phyloP scores from a whole-genome alignment of 2,797 vertebrate genomes.

The Platalea minor region DNA sequence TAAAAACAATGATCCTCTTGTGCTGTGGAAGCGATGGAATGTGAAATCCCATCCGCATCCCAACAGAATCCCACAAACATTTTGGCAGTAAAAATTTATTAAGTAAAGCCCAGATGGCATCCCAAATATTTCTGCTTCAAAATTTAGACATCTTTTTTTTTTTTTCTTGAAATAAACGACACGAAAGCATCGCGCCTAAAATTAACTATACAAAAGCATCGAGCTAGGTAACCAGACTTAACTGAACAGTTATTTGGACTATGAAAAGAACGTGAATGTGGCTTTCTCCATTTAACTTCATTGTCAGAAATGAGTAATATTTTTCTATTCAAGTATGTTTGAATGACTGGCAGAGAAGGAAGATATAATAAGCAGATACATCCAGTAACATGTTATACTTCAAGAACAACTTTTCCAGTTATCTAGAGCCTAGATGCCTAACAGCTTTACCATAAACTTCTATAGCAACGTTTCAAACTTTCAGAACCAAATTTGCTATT shows the following conservation, averaged over 20 bases:
- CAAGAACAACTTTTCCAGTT: not conserved
- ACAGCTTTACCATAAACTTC: not conserved
- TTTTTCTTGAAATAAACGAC: conserved; percentile 37
- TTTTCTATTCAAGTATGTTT: conserved; percentile 37
- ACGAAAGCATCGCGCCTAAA: conserved; percentile 4
- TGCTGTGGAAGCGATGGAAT: conserved; percentile 51
- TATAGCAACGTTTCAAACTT: not conserved
- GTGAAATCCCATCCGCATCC: conserved; percentile 63
- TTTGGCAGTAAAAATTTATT: conserved; percentile 59
- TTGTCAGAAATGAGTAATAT: not conserved
- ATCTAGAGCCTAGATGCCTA: not conserved
- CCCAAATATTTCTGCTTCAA: conserved; percentile 59
- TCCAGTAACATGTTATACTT: not conserved
- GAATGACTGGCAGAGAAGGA: conserved; percentile 52
- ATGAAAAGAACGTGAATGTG: conserved; percentile 47
- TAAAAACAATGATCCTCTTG: conserved; percentile 53
- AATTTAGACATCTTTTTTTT: not conserved
- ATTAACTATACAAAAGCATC: conserved; percentile 17
- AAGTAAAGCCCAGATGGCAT: conserved; percentile 67
- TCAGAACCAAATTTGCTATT: not conserved
- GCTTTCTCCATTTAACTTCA: conserved; percentile 36
- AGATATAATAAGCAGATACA: conserved; percentile 5
- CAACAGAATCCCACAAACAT: conserved; percentile 61
- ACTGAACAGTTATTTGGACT: conserved; percentile 22
- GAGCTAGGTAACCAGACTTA: conserved; percentile 45